phyloP scores from a whole-genome alignment of 2,797 vertebrate genomes.

The Gambelia wislizenii region DNA sequence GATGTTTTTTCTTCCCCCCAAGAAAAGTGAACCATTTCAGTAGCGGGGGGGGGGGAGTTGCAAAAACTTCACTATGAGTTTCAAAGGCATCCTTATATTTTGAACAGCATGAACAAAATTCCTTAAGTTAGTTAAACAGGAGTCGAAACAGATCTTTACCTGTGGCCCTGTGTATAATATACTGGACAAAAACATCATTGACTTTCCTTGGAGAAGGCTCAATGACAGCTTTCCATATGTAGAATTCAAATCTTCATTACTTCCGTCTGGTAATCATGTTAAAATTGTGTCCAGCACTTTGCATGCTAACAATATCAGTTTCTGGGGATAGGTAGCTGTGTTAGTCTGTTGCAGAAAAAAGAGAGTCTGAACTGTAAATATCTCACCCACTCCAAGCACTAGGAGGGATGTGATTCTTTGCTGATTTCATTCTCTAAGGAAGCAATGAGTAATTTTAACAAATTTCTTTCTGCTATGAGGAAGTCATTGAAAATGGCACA shows the following conservation, averaged over 20 bases:
- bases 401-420: no score
- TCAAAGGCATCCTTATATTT: conserved; percentile 7
- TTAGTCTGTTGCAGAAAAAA: no score
- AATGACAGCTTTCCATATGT: background rate
- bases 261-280: background rate
- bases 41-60: background rate
- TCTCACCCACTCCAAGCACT: no score
- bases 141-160: background rate
- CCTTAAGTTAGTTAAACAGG: background rate
- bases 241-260: background rate
- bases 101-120: background rate
- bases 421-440: no score
- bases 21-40: background rate
- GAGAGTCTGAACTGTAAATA: no score
- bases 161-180: background rate
- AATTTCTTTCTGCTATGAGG: no score
- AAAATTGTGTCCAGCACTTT: no score
- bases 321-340: no score
- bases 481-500: no score
- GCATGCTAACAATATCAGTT: background rate
- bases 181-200: background rate
- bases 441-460: no score
- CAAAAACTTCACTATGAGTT: background rate
- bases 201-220: background rate
- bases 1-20: background rate